A percentile compares a stretch with the other conserved stretches of the same genome.
These are phyloP conservation scores for Brassicogethes aeneus DNA, from an alignment of 2,888 invertebrate species.

Conservation along the genomic window DNA sequence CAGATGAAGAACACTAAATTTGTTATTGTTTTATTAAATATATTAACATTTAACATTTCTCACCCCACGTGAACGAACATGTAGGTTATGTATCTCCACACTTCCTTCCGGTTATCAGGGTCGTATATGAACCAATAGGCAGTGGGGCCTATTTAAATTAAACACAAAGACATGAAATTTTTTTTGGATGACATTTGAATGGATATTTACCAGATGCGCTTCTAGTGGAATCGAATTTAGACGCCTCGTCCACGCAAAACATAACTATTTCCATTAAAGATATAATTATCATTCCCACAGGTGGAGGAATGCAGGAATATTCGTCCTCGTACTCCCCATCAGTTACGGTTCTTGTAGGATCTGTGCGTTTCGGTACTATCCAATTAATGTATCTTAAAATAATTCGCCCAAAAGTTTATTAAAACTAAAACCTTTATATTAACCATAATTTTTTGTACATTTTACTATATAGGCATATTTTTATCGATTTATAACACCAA, in stretches of 20 bases:
- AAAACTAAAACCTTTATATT: too few relatives aligned
- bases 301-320: conserved; percentile 89
- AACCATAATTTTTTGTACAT: too few relatives aligned
- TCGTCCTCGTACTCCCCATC: conserved; percentile 66
- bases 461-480: too few relatives aligned
- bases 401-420: too few relatives aligned
- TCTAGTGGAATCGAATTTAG: conserved; percentile 34
- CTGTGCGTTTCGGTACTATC: conserved; percentile 19
- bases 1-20: conserved; percentile 69
- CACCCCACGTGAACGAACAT: conserved; percentile 95
- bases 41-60: conserved; percentile 28
- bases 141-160: conserved; percentile 5
- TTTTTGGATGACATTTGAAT: background rate
- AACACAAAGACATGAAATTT: conserved; percentile 8
- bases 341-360: conserved; percentile 21
- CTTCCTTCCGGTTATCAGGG: conserved; percentile 75
- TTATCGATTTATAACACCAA: too few relatives aligned
- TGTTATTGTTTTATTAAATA: conserved; percentile 3
- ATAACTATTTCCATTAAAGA: conserved; percentile 78
- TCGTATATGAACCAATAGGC: conserved; percentile 73
- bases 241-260: conserved; percentile 42
- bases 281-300: conserved; percentile 83
- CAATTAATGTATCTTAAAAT: conserved; percentile 21
- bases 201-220: conserved; percentile 55
- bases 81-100: conserved; percentile 90